Conservation (phyloP, 2,113 vertebrate genomes). For the Cyprinus carpio region DNA sequence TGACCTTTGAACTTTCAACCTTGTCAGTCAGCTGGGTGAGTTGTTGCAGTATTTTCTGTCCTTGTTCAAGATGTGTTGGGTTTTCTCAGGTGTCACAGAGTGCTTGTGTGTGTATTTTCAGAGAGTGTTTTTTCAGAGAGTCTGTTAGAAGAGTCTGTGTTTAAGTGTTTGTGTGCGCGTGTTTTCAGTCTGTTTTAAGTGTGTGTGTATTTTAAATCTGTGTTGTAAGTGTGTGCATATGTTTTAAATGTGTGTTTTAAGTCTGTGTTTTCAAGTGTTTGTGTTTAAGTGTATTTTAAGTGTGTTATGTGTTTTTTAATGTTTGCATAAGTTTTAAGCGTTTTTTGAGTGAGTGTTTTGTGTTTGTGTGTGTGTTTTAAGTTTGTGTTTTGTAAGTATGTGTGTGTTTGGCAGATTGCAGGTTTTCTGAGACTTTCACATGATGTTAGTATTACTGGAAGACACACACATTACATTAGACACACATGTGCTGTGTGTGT, state of each 20-base stretch:
- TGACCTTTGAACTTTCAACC: constrained; percentile 20
- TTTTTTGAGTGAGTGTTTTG: too few relatives aligned
- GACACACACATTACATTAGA: neutral
- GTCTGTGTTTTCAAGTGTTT: neutral
- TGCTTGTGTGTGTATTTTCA: neutral
- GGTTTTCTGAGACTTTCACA: neutral
- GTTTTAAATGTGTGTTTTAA: neutral
- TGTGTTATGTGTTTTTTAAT: neutral
- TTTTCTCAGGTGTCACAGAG: neutral
- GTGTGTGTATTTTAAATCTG: neutral
- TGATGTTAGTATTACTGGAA: neutral
- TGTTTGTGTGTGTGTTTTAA: neutral
- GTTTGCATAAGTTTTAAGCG: too few relatives aligned
- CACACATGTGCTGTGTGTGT: too few relatives aligned
- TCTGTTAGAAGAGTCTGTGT: neutral
- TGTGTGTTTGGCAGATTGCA: neutral
- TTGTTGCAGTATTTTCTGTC: neutral
- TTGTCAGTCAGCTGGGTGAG: constrained; percentile 1
- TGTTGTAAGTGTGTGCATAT: neutral
- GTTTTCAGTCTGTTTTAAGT: neutral
- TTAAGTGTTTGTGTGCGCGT: constrained; percentile 6
- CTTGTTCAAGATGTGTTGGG: constrained; percentile 4
- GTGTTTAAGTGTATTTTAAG: neutral
- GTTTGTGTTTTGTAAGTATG: neutral
- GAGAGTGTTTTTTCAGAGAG: neutral